Percentiles rank a stretch among this genome's conserved stretches.
Conservation (phyloP, 2,797 vertebrate species). For the Crocidura indochinensis region DNA sequence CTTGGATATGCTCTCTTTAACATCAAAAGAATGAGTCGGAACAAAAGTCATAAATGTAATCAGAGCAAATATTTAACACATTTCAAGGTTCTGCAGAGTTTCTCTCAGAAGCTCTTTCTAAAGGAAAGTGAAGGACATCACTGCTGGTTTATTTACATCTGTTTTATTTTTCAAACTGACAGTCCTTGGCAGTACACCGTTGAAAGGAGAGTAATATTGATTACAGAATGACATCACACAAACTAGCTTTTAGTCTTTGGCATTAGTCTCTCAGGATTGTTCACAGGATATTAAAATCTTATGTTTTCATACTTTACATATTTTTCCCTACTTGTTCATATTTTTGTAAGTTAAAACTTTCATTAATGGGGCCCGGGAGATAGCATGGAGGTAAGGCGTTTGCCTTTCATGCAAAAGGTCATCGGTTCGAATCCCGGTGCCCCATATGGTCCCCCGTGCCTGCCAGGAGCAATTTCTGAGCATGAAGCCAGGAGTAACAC, state of each 20-base stretch:
- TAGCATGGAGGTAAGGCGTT: too few species aligned
- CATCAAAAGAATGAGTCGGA: constrained; percentile 2
- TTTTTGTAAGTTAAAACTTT: neutral
- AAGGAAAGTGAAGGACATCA: constrained; percentile 65
- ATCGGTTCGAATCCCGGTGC: too few species aligned
- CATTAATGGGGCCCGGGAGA: too few species aligned
- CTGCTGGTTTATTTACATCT: constrained; percentile 51
- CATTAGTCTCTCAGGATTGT: neutral
- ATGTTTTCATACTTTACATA: neutral
- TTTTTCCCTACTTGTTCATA: neutral
- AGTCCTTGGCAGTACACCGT: constrained; percentile 18
- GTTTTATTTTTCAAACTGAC: constrained; percentile 49
- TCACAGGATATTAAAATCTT: neutral
- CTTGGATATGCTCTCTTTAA: constrained; percentile 21
- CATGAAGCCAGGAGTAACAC: too few species aligned
- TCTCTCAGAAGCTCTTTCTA: constrained; percentile 43
- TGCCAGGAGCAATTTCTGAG: too few species aligned
- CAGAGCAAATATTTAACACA: constrained; percentile 51
- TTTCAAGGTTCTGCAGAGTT: constrained; percentile 48
- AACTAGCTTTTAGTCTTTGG: neutral
- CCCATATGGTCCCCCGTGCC: too few species aligned
- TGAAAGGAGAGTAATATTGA: constrained; percentile 59
- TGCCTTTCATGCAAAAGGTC: too few species aligned
- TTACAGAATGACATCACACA: neutral
- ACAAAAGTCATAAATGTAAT: neutral